Evolutionary conservation across 2,113 vertebrate species (phyloP).

Genomic region (Dipodomys ordii): DNA sequence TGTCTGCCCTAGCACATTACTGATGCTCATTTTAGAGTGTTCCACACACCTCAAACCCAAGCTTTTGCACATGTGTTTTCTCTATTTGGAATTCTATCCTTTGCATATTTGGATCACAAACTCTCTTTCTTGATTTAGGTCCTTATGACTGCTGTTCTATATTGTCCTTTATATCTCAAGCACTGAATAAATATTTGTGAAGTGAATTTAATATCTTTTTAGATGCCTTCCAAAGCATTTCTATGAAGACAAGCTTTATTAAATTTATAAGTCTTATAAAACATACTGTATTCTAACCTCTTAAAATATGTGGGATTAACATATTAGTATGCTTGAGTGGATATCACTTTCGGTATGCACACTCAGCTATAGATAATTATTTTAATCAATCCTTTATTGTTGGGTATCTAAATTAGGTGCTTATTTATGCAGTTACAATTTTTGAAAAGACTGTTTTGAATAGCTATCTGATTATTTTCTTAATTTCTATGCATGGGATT

Average conservation of each 20-base stretch:
- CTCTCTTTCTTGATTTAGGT: background rate
- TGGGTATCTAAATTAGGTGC: background rate
- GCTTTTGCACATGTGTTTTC: background rate
- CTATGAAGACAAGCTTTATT: background rate
- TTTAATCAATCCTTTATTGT: background rate
- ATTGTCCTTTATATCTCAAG: background rate
- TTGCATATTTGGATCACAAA: background rate
- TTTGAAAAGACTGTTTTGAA: background rate
- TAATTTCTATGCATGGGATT: background rate
- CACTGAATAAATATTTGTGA: background rate
- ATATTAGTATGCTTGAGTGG: background rate
- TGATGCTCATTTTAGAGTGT: background rate
- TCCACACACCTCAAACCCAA: rapidly evolving
- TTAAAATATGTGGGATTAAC: conserved; percentile 5
- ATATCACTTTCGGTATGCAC: background rate
- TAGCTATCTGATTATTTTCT: background rate
- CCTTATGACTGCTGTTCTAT: rapidly evolving
- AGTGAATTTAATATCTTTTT: background rate
- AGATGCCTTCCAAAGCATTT: background rate
- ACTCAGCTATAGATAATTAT: background rate
- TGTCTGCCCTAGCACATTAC: rapidly evolving
- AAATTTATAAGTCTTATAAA: background rate
- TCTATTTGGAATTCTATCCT: background rate
- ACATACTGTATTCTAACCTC: background rate
- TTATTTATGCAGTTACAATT: background rate